Evolutionary conservation across 2,888 invertebrate species (phyloP), one percentile per base, ranked within the genome.

Genomic region (Papilio gigon): DNA sequence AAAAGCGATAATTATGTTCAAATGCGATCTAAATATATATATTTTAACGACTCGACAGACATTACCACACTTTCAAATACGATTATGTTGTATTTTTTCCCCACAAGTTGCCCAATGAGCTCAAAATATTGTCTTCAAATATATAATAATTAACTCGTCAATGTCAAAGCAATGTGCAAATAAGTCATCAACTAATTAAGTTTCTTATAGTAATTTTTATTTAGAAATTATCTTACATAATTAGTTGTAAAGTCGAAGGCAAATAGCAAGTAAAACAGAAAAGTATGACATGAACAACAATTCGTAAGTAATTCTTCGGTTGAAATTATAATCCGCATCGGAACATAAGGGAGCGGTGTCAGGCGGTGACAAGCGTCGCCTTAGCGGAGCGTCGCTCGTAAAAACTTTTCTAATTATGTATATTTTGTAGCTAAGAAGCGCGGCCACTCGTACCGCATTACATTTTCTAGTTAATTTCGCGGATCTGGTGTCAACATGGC

Each of bases 381-480:
- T 87, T 85, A 83, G 78, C 83, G 84, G 76, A 80, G 81, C 81
- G 79, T 75, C 78, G 84, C 86, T 89, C 89, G 84, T 90, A 90
- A 90, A 92, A 92, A 91, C 90, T 91, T 91, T 91, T 87, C 87
- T 92, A 91, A 91, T 91, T 91, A 91, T 89, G 86, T 87, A 88
- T 86, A 90, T 90, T 92, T 89, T 86, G 90, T 85, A 85, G 87
- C 85, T 84, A 89, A 90, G 87, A 87, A 84, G 79, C 81, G 79
- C 73, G 71, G 76, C 76, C 80, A 83, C 82, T 84, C 81, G 75
- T 76, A 79, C 78, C 82, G 82, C 84, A 84, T 89, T 88, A 89
- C 88, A 87, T 88, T 87, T 89, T 85, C 86, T 84, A 87, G 86
- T 88, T 88, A 85, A 87, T 88, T 89, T 86, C 81, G 81, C 75